Evolutionary conservation across 1,140 invertebrate genomes (phyloP), one percentile per base, ranked within the genome.

Genomic region (Hirudo medicinalis): DNA sequence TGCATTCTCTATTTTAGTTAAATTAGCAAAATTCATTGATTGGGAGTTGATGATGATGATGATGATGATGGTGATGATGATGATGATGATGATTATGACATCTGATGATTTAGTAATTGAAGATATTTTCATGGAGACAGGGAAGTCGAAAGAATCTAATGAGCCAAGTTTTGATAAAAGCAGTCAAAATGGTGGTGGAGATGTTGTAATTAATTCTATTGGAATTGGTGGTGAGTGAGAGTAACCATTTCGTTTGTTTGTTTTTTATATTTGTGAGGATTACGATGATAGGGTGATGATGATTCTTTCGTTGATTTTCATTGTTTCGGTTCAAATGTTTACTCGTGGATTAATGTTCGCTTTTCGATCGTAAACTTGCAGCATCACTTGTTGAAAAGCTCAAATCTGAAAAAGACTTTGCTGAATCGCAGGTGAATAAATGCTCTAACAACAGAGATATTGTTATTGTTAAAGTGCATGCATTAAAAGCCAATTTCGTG

Each of bases 361-460:
- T 57, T 57, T 54, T 25, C 22, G 54, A 70, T 53, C n/a, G 1
- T 55, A 22, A 70, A 11, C 43, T 49, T 49, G 43, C 43, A 49
- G 43, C 43, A 5, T 49, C 43, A 49, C 43, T 49, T 9, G 11
- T 49, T 71, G 72, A 72, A 27, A 69, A 70, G 32, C 69, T 76
- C 11, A 63, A 70, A 54, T 32, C 71, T 29, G 72, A 75, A 66
- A 66, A 75, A 27, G 68, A 75, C 49, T 40, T 67, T 43, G 67
- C 25, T 74, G 53, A 70, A 74, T 54, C 66, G 43, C 63, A 69
- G 36, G 32, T 49, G 15, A 49, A 49, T 49, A 49, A 49, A 8
- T 15, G 15, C 15, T 15, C 15, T 5, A 49, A 49, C 13, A 49
- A 49, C 29, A 63, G 13, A 63, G 9, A 5, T 13, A 27, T 17